Evolutionary conservation across 1,140 invertebrate genomes (phyloP).

Genomic region (Acromyrmex charruanus): DNA sequence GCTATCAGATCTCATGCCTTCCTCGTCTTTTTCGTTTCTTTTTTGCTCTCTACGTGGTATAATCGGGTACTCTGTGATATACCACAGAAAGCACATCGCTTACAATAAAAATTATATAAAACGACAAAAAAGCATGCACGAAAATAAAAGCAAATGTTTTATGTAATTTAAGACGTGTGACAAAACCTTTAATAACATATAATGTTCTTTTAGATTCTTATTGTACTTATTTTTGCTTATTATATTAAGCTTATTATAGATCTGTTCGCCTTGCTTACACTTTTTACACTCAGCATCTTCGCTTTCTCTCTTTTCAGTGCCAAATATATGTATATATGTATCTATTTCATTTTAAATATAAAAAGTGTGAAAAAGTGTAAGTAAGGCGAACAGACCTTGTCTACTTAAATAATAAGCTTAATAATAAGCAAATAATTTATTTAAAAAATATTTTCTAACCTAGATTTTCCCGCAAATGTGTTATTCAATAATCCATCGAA

Average conservation of each 20-base stretch:
- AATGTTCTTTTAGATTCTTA: neutral
- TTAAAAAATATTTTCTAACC: neutral
- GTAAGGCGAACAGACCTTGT: neutral
- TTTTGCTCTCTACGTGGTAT: neutral
- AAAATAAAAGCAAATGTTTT: neutral
- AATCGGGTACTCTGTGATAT: neutral
- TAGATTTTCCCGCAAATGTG: neutral
- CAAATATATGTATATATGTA: no score
- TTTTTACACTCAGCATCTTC: no score
- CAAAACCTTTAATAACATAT: neutral
- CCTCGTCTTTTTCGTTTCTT: neutral
- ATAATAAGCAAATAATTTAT: neutral
- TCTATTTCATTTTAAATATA: no score
- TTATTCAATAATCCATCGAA: neutral
- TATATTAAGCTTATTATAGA: neutral
- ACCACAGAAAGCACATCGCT: neutral
- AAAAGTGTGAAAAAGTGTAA: no score
- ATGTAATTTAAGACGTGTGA: neutral
- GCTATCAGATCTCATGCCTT: slow-evolving; percentile 4
- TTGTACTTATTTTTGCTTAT: neutral
- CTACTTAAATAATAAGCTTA: no score
- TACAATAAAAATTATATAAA: slow-evolving; percentile 24
- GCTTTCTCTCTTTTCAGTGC: no score
- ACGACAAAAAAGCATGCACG: neutral
- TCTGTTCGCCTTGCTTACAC: no score